Evolutionary conservation across 2,797 vertebrate genomes (phyloP).

Genomic region (Falco novaeseelandiae): DNA sequence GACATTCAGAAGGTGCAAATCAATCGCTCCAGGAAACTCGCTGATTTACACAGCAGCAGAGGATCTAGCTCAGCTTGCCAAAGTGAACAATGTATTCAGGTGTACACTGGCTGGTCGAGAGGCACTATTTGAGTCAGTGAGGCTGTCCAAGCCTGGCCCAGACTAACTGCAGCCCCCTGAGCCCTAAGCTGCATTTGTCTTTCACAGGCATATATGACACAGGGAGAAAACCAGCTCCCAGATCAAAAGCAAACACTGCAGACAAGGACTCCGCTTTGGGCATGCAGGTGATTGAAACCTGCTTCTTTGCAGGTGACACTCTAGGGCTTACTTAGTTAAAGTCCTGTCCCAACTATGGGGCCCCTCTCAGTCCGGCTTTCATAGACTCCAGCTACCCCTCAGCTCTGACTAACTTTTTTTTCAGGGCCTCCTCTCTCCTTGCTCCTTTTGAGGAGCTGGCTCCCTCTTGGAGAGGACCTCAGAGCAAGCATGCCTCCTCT

Average conservation of each 20-base stretch:
- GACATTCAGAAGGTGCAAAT: slow-evolving; percentile 15
- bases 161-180: background rate
- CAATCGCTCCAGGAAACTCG: background rate
- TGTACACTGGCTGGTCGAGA: background rate
- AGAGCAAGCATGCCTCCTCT: background rate
- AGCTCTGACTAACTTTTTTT: background rate
- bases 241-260: background rate
- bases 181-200: background rate
- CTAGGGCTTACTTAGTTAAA: background rate
- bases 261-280: background rate
- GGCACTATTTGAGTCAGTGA: slow-evolving; percentile 40
- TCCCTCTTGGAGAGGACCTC: background rate
- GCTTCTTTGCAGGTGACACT: slow-evolving; percentile 11
- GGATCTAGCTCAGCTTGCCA: slow-evolving; percentile 1
- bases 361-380: background rate
- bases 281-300: background rate
- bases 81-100: background rate
- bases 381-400: background rate
- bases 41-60: slow-evolving; percentile 50
- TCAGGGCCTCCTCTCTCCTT: background rate
- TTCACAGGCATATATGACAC: background rate
- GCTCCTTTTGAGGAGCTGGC: background rate
- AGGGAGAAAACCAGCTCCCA: background rate
- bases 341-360: background rate
- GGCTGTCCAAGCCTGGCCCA: background rate